Evolutionary conservation across 2,888 invertebrate species (phyloP), one percentile per base, ranked within the genome.

Genomic region (Luperina testacea): DNA sequence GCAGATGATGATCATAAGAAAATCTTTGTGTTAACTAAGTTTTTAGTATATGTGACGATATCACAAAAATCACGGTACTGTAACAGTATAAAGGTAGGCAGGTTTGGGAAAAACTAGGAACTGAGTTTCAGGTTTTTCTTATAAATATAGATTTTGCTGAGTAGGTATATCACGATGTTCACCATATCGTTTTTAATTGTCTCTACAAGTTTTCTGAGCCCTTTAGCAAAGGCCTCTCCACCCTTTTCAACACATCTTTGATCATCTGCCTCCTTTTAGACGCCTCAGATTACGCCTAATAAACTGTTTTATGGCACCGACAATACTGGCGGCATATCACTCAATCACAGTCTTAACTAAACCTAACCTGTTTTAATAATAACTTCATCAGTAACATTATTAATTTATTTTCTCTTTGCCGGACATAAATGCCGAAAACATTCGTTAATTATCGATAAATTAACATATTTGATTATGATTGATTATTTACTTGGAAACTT

Each of bases 401-500:
- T 83, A 83, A 84, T 88, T 80, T 88, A 82, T 81, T 85, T 88
- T 90, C 80, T 77, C 75, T 84, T 82, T 82, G 67, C 81, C 84
- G 83, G 81, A 89, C 82, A 76, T 87, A 86, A 87, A 86, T 63
- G 82, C 80, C 78, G 79, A 85, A 77, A 85, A 75, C 75, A 78
- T 84, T 82, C 80, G 80, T 85, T 85, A 87, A 82, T 84, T 83
- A 83, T 80, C 74, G 70, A 90, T 87, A 86, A 86, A 90, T 88
- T 90, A 89, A 88, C 89, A 87, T 88, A 84, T 88, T 88, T 88
- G 85, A 91, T 90, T 84, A 85, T 92, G 88, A 92, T 92, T 90
- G 89, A 91, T 91, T 84, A 81, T 80, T 77, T 13, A 53, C 17
- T 78, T 61, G 68, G 9, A 77, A 69, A 70, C 57, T 77, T 80